Evolutionary conservation across 2,888 invertebrate genomes (phyloP), one percentile per base, ranked within the genome.

Genomic region (Dryobotodes eremita): DNA sequence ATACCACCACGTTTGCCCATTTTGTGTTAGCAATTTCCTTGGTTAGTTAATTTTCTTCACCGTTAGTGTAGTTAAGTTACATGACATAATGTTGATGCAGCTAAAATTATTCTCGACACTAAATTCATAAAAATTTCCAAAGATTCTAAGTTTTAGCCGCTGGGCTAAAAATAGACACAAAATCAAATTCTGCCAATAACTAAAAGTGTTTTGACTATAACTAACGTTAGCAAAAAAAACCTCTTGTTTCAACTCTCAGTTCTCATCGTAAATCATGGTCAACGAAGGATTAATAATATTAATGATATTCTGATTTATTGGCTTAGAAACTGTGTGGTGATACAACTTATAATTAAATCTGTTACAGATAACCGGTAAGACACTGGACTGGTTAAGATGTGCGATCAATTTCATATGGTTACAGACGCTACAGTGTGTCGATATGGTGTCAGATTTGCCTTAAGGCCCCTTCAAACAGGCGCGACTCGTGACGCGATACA

Each of bases 251-350:
- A 66, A 64, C 8, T 20, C n/a, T 55, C 7, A 57, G 55, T 83
- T 78, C 79, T 72, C 79, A 71, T 73, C 75, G 64, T 88, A 86
- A 88, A 86, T 86, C 86, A 86, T 26, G 53, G 55, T 59, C 65
- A 85, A 72, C 64, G 77, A 68, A 84, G 50, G 65, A 80, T 74
- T 79, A 82, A 86, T 84, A 74, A 72, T 59, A 79, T 79, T 86
- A 88, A 89, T 82, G 76, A 85, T 80, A 83, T 87, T 64, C 62
- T 85, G 87, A 86, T 86, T 87, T 88, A 88, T 88, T 66, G 71
- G 8, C 13, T 66, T 36, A 46, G 42, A 75, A 57, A 57, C 57
- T 68, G 42, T 65, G 4, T 46, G 71, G 86, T 81, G 81, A 81
- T 86, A 80, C 68, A 76, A 80, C 55, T 53, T 79, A 76, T 86